phyloP scores from a whole-genome alignment of 2,888 invertebrate species.

The Drosophila maculinotata region DNA sequence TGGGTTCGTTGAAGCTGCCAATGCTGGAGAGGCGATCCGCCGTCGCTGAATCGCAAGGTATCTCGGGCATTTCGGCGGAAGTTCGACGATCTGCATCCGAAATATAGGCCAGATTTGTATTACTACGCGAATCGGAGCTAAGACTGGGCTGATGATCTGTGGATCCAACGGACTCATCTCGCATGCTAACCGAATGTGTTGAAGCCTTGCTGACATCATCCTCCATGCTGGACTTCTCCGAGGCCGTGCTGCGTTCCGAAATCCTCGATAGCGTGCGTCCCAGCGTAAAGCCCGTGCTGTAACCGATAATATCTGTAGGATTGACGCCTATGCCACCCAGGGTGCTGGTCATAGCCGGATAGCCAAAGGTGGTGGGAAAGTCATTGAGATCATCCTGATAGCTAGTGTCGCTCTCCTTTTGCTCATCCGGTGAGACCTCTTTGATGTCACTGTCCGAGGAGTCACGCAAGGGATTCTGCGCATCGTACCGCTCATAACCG shows the following conservation, averaged over 20 bases:
- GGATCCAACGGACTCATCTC: constrained; percentile 93
- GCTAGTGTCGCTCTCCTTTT: constrained; percentile 87
- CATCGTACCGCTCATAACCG: constrained; percentile 87
- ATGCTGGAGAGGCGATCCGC: constrained; percentile 86
- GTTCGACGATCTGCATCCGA: constrained; percentile 92
- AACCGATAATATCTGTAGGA: constrained; percentile 89
- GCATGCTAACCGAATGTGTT: constrained; percentile 92
- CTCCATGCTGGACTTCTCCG: constrained; percentile 94
- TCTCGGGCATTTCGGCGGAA: constrained; percentile 93
- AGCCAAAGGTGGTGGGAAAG: constrained; percentile 91
- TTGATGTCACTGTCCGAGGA: constrained; percentile 85
- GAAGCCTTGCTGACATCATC: constrained; percentile 95
- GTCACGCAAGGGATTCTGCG: constrained; percentile 82
- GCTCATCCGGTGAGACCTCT: constrained; percentile 86
- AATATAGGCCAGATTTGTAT: constrained; percentile 90
- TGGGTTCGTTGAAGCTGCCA: constrained; percentile 85
- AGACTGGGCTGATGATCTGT: constrained; percentile 94
- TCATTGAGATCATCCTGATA: constrained; percentile 91
- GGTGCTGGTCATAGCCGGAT: constrained; percentile 87
- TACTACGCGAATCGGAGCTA: constrained; percentile 93
- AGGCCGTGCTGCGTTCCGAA: constrained; percentile 94
- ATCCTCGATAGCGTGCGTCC: constrained; percentile 93
- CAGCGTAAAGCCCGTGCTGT: constrained; percentile 90
- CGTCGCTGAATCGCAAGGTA: constrained; percentile 90
- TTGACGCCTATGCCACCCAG: constrained; percentile 86